Percentiles rank a stretch among this genome's conserved stretches.
Evolutionary conservation across 2,113 vertebrate species (phyloP).

Genomic region (Odocoileus virginianus): DNA sequence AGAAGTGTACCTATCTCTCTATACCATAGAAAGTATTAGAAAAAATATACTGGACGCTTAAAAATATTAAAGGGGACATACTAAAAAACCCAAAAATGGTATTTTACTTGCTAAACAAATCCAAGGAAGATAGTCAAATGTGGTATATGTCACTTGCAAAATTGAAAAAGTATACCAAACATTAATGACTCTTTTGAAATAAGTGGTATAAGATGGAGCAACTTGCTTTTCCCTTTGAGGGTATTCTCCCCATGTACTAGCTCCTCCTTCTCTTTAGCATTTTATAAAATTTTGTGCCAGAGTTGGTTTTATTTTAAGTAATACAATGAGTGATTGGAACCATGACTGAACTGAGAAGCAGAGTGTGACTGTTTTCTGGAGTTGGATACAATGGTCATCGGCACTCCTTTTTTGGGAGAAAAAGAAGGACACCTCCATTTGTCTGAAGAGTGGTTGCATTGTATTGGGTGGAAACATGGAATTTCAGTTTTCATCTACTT

Average conservation of each 20-base stretch:
- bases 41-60: background rate
- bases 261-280: background rate
- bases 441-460: background rate
- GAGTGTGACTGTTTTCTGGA: background rate
- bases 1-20: background rate
- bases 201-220: background rate
- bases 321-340: background rate
- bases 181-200: background rate
- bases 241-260: background rate
- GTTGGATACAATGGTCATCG: background rate
- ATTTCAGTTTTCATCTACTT: background rate
- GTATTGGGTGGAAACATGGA: background rate
- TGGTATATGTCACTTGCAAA: background rate
- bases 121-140: background rate
- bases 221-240: background rate
- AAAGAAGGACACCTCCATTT: background rate
- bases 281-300: background rate
- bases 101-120: background rate
- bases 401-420: background rate
- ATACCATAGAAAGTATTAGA: background rate
- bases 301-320: background rate
- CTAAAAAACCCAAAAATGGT: background rate
- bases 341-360: background rate
- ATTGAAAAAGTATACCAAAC: background rate
- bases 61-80: background rate